Evolutionary conservation across 2,113 vertebrate genomes (phyloP), one percentile per base, ranked within the genome.

Genomic region (Cynopterus brachyotis): DNA sequence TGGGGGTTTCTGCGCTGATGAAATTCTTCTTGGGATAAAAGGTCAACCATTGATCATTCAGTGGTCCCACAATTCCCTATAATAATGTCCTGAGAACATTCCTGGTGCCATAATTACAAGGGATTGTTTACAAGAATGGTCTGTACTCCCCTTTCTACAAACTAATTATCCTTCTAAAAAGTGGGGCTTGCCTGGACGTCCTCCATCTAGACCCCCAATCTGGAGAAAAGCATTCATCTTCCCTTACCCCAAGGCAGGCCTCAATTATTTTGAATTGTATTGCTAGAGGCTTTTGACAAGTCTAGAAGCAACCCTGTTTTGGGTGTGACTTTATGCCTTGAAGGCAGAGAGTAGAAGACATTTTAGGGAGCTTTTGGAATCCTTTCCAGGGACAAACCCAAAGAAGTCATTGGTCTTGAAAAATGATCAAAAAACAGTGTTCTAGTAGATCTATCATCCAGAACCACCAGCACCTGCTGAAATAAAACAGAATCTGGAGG

Each of bases 341-440:
- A 90, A 85, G 79, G n/a, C 79, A 47, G 32, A 82, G 28, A 30
- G 45, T 5, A 42, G 9, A 70, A 55, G 37, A 53, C 13, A 5
- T 50, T 55, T 17, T 70, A 28, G 9, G 7, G 28, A 45, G 19
- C 22, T 26, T 81, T n/a, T 47, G 40, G 75, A 67, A 30, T 69
- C 35, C 53, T 81, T 73, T 80, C 50, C 24, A 9, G n/a, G 0
- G 20, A 83, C 59, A 76, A 70, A 66, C 19, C 16, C 60, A 35
- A 64, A 93, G 97, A 95, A 17, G 0, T 0, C 66, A 42, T 42
- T 91, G 83, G 12, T 93, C 70, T 94, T 97, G 35, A 86, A 89
- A 89, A 96, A 30, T 45, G 40, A 57, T 24, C 50, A 91, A 97
- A 60, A 40, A 75, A 40, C 6, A 2, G 28, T 55, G 37, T 50